Evolutionary conservation across 2,888 invertebrate species (phyloP).

Genomic region (Anthrax anthrax): DNA sequence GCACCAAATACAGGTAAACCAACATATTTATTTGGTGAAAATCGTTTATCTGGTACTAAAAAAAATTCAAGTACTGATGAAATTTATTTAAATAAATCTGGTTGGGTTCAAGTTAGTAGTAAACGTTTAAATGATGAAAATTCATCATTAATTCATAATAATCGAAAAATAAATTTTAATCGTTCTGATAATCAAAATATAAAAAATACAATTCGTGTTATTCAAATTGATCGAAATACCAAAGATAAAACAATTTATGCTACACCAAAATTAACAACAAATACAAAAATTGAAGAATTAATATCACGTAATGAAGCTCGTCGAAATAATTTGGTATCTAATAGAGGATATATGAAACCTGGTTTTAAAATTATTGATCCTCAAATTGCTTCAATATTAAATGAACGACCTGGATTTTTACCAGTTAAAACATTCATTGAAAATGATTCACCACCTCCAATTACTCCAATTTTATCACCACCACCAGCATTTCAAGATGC

Average conservation of each 20-base stretch:
- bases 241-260: slow-evolving; percentile 15
- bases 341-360: slow-evolving; percentile 21
- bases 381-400: slow-evolving; percentile 28
- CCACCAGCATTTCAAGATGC: slow-evolving; percentile 54
- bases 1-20: slow-evolving; percentile 24
- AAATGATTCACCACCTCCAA: slow-evolving; percentile 44
- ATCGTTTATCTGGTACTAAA: slow-evolving; percentile 7
- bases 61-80: slow-evolving; percentile 21
- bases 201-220: slow-evolving; percentile 21
- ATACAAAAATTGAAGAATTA: slow-evolving; percentile 33
- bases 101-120: slow-evolving; percentile 37
- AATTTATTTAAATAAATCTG: slow-evolving; percentile 34
- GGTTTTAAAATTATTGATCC: slow-evolving; percentile 31
- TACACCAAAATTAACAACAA: slow-evolving; percentile 23
- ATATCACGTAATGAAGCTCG: slow-evolving; percentile 31
- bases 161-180: slow-evolving; percentile 17
- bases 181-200: slow-evolving; percentile 22
- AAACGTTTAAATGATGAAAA: slow-evolving; percentile 29
- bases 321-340: slow-evolving; percentile 11
- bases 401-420: slow-evolving; percentile 33
- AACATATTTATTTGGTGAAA: slow-evolving; percentile 33
- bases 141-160: slow-evolving; percentile 16
- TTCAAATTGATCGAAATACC: slow-evolving; percentile 21
- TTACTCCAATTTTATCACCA: slow-evolving; percentile 54
- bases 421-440: slow-evolving; percentile 29